Percentiles rank a stretch among this genome's conserved stretches.
These are phyloP conservation scores for Sciaenops ocellatus DNA, from an alignment of 2,797 vertebrate genomes.

Conservation along the genomic window DNA sequence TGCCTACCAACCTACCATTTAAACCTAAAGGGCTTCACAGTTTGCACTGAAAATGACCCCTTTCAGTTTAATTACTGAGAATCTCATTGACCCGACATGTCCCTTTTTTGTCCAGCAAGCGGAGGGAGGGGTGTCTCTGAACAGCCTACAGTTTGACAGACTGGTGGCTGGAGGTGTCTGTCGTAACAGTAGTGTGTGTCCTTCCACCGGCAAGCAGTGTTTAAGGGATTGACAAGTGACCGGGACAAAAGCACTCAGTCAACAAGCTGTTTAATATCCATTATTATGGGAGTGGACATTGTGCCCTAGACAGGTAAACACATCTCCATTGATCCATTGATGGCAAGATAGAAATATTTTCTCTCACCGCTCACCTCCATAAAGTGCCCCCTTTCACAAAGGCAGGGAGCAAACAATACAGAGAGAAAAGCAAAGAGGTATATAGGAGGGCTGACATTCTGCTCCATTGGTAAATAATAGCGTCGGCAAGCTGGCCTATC, in stretches of 20 bases:
- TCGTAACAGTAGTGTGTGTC: conserved; percentile 78
- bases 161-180: conserved; percentile 83
- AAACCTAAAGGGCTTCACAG: conserved; percentile 55
- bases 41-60: conserved; percentile 75
- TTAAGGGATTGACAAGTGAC: conserved; percentile 92
- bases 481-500: conserved; percentile 88
- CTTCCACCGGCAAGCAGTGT: conserved; percentile 85
- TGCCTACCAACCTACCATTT: conserved; percentile 50
- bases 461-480: conserved; percentile 94
- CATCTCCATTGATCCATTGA: conserved; percentile 95
- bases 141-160: conserved; percentile 82
- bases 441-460: conserved; percentile 88
- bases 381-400: conserved; percentile 91
- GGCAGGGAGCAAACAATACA: conserved; percentile 93
- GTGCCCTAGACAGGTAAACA: conserved; percentile 92
- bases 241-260: conserved; percentile 93
- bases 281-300: conserved; percentile 93
- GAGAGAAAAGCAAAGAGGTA: conserved; percentile 87
- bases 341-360: conserved; percentile 94
- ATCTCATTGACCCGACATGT: conserved; percentile 72
- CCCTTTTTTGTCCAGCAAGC: conserved; percentile 62
- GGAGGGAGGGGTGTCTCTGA: conserved; percentile 60
- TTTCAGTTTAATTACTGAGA: conserved; percentile 79
- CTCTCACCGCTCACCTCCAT: conserved; percentile 88
- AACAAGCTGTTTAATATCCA: conserved; percentile 95